These are phyloP conservation scores for Neoitamus cyanurus DNA, from an alignment of 2,888 invertebrate genomes.

Conservation along the genomic window DNA sequence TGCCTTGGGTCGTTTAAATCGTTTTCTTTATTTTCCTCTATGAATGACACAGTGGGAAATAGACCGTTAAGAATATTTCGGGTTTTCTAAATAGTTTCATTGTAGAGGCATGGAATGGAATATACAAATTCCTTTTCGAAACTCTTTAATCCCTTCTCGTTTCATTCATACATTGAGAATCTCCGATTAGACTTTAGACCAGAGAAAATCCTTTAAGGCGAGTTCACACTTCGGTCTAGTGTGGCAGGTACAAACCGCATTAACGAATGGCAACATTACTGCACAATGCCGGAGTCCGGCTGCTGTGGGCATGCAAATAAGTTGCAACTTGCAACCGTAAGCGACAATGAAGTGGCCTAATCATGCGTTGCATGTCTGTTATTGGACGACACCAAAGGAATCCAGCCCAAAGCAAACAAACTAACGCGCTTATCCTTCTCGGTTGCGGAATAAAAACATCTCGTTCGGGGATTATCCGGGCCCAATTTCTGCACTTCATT, in stretches of 20 bases:
- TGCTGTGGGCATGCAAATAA: conserved; percentile 18
- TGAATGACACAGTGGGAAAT: too few relatives aligned
- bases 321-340: neutral
- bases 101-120: neutral
- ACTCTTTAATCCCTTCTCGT: neutral
- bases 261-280: neutral
- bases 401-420: neutral
- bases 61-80: too few relatives aligned
- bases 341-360: neutral
- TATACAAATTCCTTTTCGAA: neutral
- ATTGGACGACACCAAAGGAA: neutral
- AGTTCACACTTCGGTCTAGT: neutral
- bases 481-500: conserved; percentile 37
- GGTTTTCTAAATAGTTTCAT: too few relatives aligned
- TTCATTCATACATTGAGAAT: neutral
- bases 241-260: neutral
- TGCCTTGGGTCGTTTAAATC: too few relatives aligned
- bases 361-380: neutral
- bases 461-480: conserved; percentile 19
- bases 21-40: too few relatives aligned
- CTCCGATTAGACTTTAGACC: neutral
- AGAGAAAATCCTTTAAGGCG: neutral
- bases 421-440: conserved; percentile 20
- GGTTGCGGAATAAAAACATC: neutral
- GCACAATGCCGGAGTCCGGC: neutral